Percentiles rank a stretch among this genome's conserved stretches.
phyloP scores from a whole-genome alignment of 2,113 vertebrate species.

The Colaptes auratus region DNA sequence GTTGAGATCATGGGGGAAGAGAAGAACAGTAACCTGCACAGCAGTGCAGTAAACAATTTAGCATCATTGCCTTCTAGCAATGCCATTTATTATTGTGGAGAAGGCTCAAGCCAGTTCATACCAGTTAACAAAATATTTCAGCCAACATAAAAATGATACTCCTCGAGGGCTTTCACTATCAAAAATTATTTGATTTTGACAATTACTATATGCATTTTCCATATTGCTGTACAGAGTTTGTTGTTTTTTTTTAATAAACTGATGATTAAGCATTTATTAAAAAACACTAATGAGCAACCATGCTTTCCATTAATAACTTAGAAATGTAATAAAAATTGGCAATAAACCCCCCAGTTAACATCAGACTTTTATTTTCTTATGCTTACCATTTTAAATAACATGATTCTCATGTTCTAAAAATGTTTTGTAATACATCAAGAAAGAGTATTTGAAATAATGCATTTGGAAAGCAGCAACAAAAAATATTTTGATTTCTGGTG shows the following conservation, averaged over 20 bases:
- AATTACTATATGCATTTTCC: background rate
- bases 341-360: background rate
- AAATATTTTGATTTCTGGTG: conserved; percentile 33
- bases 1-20: background rate
- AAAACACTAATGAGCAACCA: background rate
- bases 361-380: background rate
- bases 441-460: background rate
- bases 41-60: conserved; percentile 12
- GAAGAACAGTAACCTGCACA: background rate
- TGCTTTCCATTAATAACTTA: background rate
- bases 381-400: background rate
- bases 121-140: conserved; percentile 9
- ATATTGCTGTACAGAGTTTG: background rate
- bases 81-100: conserved; percentile 35
- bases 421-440: background rate
- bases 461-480: conserved; percentile 18
- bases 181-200: background rate
- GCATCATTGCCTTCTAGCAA: background rate
- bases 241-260: conserved; percentile 9
- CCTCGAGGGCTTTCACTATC: background rate
- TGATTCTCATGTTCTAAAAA: background rate
- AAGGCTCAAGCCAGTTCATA: background rate
- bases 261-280: background rate
- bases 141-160: conserved; percentile 3
- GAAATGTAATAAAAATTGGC: background rate